Evolutionary conservation across 2,888 invertebrate genomes (phyloP).

Genomic region (Agrilus mali): DNA sequence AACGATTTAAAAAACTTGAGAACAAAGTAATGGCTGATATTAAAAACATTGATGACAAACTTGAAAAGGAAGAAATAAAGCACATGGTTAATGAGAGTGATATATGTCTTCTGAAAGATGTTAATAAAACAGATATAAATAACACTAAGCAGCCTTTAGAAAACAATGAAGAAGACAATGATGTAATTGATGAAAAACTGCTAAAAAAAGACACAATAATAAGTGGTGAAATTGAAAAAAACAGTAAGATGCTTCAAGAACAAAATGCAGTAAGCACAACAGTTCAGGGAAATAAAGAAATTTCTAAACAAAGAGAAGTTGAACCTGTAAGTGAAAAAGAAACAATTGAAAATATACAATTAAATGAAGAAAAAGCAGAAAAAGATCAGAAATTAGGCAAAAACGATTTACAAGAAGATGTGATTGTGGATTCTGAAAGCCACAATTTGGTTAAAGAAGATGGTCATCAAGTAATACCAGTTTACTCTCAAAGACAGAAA

Average conservation of each 20-base stretch:
- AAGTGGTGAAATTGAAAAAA: neutral
- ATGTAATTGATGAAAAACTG: neutral
- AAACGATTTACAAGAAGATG: neutral
- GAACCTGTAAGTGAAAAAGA: neutral
- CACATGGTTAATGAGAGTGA: too few relatives aligned
- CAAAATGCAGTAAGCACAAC: neutral
- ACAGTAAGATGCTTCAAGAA: neutral
- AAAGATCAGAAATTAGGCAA: neutral
- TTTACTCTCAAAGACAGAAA: too few relatives aligned
- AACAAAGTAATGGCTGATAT: neutral
- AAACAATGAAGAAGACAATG: too few relatives aligned
- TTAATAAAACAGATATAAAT: neutral
- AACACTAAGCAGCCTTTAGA: too few relatives aligned
- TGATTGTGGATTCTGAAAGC: too few relatives aligned
- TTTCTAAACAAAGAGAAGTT: neutral
- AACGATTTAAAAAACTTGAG: neutral
- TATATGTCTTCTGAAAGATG: neutral
- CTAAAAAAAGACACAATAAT: neutral
- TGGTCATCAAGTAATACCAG: too few relatives aligned
- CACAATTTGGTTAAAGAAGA: too few relatives aligned
- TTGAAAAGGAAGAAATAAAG: neutral
- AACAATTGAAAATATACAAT: neutral
- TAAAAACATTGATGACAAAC: neutral
- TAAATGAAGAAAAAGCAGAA: slow-evolving; percentile 2
- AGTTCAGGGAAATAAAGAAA: slow-evolving; percentile 1